Conservation (phyloP, 2,113 vertebrate species). For the Litocranius walleri region DNA sequence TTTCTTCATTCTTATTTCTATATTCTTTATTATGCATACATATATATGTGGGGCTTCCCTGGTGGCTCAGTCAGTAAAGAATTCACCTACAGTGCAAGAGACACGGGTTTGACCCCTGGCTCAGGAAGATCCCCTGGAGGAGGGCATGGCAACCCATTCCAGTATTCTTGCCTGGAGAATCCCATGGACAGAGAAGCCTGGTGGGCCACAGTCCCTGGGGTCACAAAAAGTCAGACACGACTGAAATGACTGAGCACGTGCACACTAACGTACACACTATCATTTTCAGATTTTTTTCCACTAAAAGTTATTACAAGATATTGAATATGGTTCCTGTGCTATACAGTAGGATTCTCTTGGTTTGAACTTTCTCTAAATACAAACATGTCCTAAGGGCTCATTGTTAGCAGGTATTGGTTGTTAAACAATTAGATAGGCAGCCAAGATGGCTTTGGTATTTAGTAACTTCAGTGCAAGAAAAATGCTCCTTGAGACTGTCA, state of each 20-base stretch:
- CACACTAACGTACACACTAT: not conserved
- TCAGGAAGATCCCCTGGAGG: not conserved
- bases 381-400: not conserved
- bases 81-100: not conserved
- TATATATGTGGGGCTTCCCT: not conserved
- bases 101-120: rapidly evolving
- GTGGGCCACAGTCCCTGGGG: not conserved
- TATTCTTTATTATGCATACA: not conserved
- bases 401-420: not conserved
- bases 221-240: not conserved
- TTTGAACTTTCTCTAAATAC: not conserved
- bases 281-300: not conserved
- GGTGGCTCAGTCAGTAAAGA: not conserved
- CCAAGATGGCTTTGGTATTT: not conserved
- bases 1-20: not conserved
- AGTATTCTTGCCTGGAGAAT: not conserved
- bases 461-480: not conserved
- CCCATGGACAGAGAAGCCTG: not conserved
- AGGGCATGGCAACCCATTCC: not conserved
- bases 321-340: not conserved
- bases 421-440: not conserved
- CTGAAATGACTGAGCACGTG: not conserved
- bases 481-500: not conserved
- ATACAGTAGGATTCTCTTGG: not conserved
- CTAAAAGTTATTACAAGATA: not conserved